Percentiles rank a stretch among this genome's conserved stretches.
phyloP scores from a whole-genome alignment of 2,797 vertebrate genomes.

The Aratinga solstitialis region DNA sequence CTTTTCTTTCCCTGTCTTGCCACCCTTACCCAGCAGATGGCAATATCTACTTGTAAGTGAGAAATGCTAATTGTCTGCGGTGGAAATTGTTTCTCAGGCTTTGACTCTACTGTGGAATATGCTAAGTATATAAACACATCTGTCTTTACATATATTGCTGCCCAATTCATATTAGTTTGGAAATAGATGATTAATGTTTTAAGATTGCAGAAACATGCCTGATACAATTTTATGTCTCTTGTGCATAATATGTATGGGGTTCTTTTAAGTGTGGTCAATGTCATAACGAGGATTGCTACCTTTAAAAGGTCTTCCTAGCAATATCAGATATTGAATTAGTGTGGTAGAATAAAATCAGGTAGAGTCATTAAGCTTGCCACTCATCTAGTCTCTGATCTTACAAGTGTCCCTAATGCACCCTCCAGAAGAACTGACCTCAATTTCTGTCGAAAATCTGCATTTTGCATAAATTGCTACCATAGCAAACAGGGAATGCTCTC shows the following conservation, averaged over 20 bases:
- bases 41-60: not conserved
- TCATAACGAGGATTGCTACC: not conserved
- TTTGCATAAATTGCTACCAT: not conserved
- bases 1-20: not conserved
- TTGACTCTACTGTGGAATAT: not conserved
- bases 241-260: not conserved
- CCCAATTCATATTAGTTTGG: not conserved
- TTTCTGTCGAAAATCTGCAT: slow-evolving; percentile 1
- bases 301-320: not conserved
- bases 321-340: not conserved
- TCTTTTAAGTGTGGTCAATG: not conserved
- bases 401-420: not conserved
- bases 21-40: slow-evolving; percentile 8
- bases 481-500: not conserved
- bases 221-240: not conserved
- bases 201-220: not conserved
- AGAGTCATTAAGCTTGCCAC: not conserved
- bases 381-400: not conserved
- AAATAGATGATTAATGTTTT: not conserved
- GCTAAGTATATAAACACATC: not conserved
- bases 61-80: fast-evolving
- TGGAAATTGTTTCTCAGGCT: not conserved
- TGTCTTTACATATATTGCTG: not conserved
- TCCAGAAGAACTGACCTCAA: not conserved
- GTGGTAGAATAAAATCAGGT: not conserved